Conservation (phyloP, 2,113 vertebrate species). For the Tympanuchus pallidicinctus region DNA sequence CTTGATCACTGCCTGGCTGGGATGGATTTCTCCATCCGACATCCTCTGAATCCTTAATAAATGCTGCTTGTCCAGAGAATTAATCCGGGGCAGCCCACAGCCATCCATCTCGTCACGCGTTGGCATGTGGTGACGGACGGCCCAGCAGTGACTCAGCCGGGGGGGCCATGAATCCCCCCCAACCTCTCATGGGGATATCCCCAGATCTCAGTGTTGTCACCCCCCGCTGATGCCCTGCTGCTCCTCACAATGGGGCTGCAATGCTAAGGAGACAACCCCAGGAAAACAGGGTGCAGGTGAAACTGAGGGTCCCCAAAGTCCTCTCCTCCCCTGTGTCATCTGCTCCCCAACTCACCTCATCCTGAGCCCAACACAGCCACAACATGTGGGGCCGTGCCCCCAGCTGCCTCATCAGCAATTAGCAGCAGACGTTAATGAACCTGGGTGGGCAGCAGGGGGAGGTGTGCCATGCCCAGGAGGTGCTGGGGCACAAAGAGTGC, state of each 20-base stretch:
- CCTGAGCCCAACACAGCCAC: neutral
- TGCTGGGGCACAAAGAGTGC: neutral
- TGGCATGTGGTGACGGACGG: conserved; percentile 15
- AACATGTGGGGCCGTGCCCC: neutral
- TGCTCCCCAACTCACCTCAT: neutral
- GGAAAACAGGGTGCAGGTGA: accelerated
- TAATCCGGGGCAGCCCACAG: conserved; percentile 45
- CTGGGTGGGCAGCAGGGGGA: neutral
- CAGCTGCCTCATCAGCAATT: neutral
- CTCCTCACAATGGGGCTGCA: neutral
- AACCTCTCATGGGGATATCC: neutral
- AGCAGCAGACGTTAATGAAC: neutral
- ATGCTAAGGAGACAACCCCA: neutral
- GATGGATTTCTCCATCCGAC: conserved; percentile 78
- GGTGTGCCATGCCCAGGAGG: no score
- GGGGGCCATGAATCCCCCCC: neutral
- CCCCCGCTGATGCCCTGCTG: neutral
- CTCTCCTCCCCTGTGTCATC: no score
- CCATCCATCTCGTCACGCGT: conserved; percentile 28
- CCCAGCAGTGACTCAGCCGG: neutral
- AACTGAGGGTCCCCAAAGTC: neutral
- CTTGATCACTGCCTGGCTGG: conserved; percentile 77
- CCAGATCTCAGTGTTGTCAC: neutral
- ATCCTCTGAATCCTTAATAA: conserved; percentile 81
- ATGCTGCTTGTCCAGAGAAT: conserved; percentile 78